These are phyloP conservation scores for Australoheros facetus DNA, from an alignment of 2,797 vertebrate genomes.

Conservation along the genomic window DNA sequence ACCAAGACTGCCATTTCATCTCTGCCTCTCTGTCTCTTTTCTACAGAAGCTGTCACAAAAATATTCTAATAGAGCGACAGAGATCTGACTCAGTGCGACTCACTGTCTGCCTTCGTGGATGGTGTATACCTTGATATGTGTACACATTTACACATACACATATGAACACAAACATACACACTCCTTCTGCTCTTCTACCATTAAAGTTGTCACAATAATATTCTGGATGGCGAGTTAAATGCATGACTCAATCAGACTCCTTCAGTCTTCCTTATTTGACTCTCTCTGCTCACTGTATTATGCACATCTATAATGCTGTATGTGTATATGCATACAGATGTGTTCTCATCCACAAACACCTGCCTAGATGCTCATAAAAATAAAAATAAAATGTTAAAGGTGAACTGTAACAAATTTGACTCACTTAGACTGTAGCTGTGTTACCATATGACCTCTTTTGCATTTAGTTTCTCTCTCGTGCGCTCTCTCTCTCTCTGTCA, in stretches of 20 bases:
- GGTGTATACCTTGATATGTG: conserved; percentile 29
- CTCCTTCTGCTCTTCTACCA: conserved; percentile 7
- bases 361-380: neutral
- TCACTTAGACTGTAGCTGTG: conserved; percentile 2
- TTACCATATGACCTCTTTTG: neutral
- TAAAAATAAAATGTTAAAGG: neutral
- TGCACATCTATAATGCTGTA: neutral
- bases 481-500: neutral
- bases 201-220: conserved; percentile 67
- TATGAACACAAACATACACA: conserved; percentile 12
- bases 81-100: conserved; percentile 61
- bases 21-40: conserved; percentile 34
- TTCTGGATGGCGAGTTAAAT: conserved; percentile 44
- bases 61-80: conserved; percentile 52
- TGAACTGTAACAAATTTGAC: conserved; percentile 1
- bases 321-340: neutral
- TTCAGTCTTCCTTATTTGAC: conserved; percentile 30
- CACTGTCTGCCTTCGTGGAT: conserved; percentile 34
- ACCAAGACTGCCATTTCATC: conserved; percentile 52
- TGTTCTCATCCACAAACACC: neutral
- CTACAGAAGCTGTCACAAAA: conserved; percentile 60
- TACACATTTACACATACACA: neutral
- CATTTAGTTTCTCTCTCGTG: neutral
- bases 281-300: neutral
- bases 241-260: conserved; percentile 58